Base-by-base conservation (phyloP, 2,797 vertebrate species). In the Pangasius krempfi region DNA sequence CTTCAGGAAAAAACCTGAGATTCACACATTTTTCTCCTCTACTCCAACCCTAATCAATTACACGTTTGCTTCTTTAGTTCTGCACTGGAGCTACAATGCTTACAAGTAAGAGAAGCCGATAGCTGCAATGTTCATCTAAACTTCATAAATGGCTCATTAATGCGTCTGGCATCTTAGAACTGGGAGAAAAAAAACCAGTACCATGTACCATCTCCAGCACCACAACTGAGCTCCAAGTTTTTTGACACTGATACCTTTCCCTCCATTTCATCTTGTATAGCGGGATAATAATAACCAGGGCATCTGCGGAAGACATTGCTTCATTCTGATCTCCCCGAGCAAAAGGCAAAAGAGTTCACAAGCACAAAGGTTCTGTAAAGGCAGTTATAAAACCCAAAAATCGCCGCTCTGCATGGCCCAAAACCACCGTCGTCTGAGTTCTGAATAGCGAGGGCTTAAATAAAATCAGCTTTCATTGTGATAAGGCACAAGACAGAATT, bases 231-330 rank as follows among this genome's bases (percentile, higher is more conserved):
- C 25, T 60, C 33, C 56, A 40, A 60, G 20, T 50, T 50, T 52
- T 60, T 40, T 37, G 79, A 20, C n/a, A 30, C 16, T 4, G 50
- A 30, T 54, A 33, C n/a, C 52, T 22, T 37, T 22, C 50, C 50
- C 18, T 12, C 13, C 58, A 27, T n/a, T 62, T n/a, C 12, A 40
- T 80, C n/a, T 30, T 33, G 52, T 20, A 20, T 33, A 56, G 30
- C n/a, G 3, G n/a, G 75, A 78, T 22, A 62, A 62, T 82, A 82
- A 82, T 47, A 64, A n/a, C 58, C 58, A 82, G 56, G 58, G 25
- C 56, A 62, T 60, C 56, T 82, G 79, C 25, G 13, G 30, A 81
- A 60, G 33, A 81, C 54, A 60, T 81, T 44, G 80, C 62, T 62
- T n/a, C 80, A 62, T 62, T 62, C 58, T 60, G 2, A 25, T 81